Evolutionary conservation across 2,797 vertebrate genomes (phyloP), one percentile per base, ranked within the genome.

Genomic region (Catamblyrhynchus diadema): DNA sequence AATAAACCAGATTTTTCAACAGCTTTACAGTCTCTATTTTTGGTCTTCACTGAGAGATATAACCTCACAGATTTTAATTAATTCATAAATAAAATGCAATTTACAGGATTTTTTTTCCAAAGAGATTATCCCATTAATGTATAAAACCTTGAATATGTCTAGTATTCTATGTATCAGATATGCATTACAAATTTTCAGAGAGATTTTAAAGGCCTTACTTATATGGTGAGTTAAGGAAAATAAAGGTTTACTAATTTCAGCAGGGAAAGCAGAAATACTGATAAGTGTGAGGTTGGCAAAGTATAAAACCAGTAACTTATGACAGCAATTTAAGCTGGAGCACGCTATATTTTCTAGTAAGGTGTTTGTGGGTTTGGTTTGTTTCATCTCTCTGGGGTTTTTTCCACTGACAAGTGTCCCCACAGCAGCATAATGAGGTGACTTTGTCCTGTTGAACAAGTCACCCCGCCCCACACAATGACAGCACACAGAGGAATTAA

Each of bases 381-480:
- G 18, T 24, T 39, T 30, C 3, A 47, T 15, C 12, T 65, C 16
- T 19, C 10, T 23, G 12, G 10, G 12, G 2, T 24, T 28, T 60
- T 45, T 47, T 9, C 13, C 2, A 3, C 32, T 81, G 30, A 24
- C 1, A 1, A 47, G 14, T 59, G 42, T 37, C n/a, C 42, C 37
- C 15, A 4, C 4, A 54, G 15, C 23, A 27, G 33, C 2, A 6
- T 8, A 37, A 75, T 8, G 30, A 56, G 50, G 30, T n/a, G n/a
- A 72, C 42, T 60, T 23, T 2, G 30, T 81, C 59, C 50, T 51
- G 44, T 53, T 23, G 56, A 74, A 66, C 32, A 45, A 73, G 35
- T 33, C 3, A 1, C 23, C 25, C 51, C 0, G 0, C 37, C 56
- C 53, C 1, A 0, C 6, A 27, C 23, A 75, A 32, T 2, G 42